phyloP scores from a whole-genome alignment of 2,888 invertebrate genomes.

The Flexamia atlantica region DNA sequence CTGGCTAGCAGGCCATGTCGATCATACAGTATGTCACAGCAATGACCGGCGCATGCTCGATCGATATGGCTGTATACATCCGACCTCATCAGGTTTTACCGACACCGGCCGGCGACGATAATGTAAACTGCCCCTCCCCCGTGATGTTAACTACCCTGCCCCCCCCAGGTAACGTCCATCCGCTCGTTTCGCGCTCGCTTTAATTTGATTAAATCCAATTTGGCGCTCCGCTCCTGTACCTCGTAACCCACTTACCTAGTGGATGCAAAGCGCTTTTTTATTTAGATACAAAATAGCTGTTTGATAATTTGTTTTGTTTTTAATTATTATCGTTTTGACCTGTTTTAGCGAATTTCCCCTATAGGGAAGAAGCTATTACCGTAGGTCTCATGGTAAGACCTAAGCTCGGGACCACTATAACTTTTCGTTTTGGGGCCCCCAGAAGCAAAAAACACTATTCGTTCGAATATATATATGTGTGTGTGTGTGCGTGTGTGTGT shows the following conservation, averaged over 20 bases:
- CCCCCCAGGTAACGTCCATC: not conserved
- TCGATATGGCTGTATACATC: not conserved
- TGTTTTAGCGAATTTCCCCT: too few species aligned
- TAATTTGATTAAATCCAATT: conserved; percentile 36
- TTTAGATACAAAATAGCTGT: too few species aligned
- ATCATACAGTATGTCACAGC: not conserved
- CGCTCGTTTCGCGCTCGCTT: conserved; percentile 43
- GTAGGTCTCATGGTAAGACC: too few species aligned
- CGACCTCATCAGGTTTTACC: not conserved
- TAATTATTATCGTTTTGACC: too few species aligned
- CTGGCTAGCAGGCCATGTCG: too few species aligned
- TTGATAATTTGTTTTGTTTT: too few species aligned
- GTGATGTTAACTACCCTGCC: not conserved
- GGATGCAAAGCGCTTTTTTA: not conserved
- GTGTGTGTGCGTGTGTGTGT: too few species aligned
- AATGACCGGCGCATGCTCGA: not conserved
- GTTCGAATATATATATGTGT: too few species aligned
- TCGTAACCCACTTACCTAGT: conserved; percentile 8
- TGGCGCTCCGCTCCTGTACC: conserved; percentile 1
- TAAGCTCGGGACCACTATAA: too few species aligned
- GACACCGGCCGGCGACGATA: not conserved
- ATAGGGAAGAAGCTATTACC: too few species aligned
- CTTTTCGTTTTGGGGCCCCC: too few species aligned
- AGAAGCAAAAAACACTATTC: too few species aligned
- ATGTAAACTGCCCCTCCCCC: not conserved